Evolutionary conservation across 2,113 vertebrate genomes (phyloP).

Genomic region (Dipodomys stephensi): DNA sequence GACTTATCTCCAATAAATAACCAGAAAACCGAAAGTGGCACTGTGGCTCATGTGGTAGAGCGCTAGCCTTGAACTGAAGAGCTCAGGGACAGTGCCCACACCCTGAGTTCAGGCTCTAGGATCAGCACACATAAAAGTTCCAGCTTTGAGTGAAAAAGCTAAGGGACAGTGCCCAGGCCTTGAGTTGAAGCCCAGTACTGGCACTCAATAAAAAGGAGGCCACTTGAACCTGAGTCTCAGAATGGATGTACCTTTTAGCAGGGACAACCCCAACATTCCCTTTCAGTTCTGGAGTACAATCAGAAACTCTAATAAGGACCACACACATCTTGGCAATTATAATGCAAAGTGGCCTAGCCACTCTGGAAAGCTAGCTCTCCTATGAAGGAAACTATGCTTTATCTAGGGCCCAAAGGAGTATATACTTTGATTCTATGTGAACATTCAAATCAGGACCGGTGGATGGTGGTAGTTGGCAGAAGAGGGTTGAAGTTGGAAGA

Average conservation of each 20-base stretch:
- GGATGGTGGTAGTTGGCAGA: not conserved
- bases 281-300: not conserved
- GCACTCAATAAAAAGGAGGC: not conserved
- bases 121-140: no score
- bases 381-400: not conserved
- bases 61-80: no score
- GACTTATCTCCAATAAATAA: no score
- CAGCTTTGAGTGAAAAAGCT: no score
- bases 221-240: not conserved
- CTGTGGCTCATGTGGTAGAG: no score
- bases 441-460: not conserved
- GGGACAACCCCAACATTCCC: not conserved
- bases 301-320: not conserved
- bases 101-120: no score
- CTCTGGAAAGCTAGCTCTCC: not conserved
- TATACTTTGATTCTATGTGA: not conserved
- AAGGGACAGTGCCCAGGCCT: no score
- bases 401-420: not conserved
- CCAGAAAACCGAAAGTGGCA: no score
- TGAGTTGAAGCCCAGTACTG: no score
- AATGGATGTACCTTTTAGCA: not conserved
- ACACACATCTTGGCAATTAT: not conserved
- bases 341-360: not conserved
- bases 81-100: no score
- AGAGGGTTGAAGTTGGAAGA: not conserved